A percentile compares a stretch with the other conserved stretches of the same genome.
These are phyloP conservation scores for Mallateleia sp. DNA, from an alignment of 2,888 invertebrate species.

Conservation along the genomic window DNA sequence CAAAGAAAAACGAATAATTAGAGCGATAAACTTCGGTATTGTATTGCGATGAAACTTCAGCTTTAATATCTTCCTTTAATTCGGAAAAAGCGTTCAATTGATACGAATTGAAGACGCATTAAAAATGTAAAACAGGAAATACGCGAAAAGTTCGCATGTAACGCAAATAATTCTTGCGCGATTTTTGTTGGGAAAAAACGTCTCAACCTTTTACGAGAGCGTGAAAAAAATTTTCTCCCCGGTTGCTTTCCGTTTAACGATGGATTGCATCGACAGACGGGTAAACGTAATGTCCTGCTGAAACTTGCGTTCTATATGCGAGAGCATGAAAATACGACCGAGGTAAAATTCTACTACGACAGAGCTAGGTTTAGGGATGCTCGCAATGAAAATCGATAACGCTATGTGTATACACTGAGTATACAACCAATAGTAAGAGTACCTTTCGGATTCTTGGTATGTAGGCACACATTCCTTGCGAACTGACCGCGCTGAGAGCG, in stretches of 20 bases:
- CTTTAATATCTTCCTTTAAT: background rate
- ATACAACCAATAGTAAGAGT: constrained; percentile 74
- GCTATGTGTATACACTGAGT: constrained; percentile 73
- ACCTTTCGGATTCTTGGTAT: constrained; percentile 66
- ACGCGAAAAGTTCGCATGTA: no score
- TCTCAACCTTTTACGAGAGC: constrained; percentile 35
- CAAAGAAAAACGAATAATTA: no score
- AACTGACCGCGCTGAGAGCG: constrained; percentile 39
- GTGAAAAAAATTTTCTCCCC: constrained; percentile 70
- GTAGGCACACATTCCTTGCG: constrained; percentile 73
- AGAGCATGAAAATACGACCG: constrained; percentile 70
- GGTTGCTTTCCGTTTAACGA: constrained; percentile 59
- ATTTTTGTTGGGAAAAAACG: constrained; percentile 35
- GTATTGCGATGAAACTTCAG: no score
- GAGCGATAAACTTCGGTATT: no score
- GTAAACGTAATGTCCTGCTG: constrained; percentile 70
- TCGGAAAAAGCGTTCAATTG: background rate
- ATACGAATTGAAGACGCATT: background rate
- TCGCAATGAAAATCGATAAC: constrained; percentile 78
- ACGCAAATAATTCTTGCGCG: constrained; percentile 11
- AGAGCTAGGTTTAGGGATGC: constrained; percentile 74
- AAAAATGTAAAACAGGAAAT: background rate
- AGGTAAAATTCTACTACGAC: constrained; percentile 71
- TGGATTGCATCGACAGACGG: constrained; percentile 59
- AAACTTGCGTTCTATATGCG: constrained; percentile 64